phyloP scores from a whole-genome alignment of 2,113 vertebrate genomes.

The Echinops telfairi region DNA sequence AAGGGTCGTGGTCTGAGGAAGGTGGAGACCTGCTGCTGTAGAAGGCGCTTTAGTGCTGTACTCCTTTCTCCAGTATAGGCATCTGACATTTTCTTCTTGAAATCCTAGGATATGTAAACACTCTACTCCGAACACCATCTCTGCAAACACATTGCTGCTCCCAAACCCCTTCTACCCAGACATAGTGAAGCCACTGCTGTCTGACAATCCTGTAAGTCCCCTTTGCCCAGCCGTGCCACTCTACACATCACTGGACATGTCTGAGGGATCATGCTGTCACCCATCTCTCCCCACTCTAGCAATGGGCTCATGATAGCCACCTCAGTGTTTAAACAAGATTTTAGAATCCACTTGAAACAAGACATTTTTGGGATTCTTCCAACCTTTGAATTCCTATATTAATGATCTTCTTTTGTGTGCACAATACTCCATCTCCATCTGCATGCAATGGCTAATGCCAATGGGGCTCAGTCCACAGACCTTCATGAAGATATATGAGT shows the following conservation, averaged over 20 bases:
- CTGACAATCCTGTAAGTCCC: not conserved
- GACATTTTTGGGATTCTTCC: not conserved
- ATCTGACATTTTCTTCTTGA: not conserved
- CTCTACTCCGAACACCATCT: not conserved
- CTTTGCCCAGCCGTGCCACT: not conserved
- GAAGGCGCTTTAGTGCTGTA: not conserved
- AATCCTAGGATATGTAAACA: not conserved
- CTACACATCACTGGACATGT: not conserved
- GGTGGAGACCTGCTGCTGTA: not conserved
- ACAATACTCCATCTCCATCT: constrained; percentile 11
- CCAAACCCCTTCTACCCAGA: not conserved
- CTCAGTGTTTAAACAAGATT: constrained; percentile 29
- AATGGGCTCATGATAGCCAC: not conserved
- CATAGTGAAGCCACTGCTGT: not conserved
- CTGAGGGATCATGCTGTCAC: not conserved
- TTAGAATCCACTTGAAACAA: constrained; percentile 35
- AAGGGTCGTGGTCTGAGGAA: no score
- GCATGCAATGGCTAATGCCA: not conserved
- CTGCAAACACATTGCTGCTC: not conserved
- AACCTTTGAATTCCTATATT: not conserved
- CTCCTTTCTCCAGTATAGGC: not conserved
- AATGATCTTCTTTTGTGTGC: not conserved
- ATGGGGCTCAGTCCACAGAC: not conserved
- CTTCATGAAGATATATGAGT: constrained; percentile 28
- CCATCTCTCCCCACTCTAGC: not conserved